Conservation (phyloP, 2,797 vertebrate genomes). For the Mus spretus region DNA sequence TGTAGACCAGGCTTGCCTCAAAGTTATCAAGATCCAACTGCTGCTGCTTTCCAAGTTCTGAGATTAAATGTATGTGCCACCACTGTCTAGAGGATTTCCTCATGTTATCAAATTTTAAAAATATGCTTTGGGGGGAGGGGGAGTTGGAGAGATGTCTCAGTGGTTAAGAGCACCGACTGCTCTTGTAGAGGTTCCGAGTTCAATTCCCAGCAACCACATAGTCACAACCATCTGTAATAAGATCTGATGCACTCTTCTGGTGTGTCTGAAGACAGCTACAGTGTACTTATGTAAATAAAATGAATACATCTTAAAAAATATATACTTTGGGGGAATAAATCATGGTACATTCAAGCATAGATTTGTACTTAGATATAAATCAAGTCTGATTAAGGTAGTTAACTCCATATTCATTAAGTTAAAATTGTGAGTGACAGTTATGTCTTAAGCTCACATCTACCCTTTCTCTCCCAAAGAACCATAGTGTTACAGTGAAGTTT, state of each 20-base stretch:
- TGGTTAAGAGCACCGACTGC: too few species aligned
- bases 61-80: background rate
- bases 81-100: background rate
- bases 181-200: too few species aligned
- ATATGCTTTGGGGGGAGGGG: background rate
- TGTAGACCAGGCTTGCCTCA: background rate
- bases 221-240: too few species aligned
- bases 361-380: constrained; percentile 23
- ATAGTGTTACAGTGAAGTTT: background rate
- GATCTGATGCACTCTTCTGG: too few species aligned
- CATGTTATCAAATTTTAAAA: constrained; percentile 38
- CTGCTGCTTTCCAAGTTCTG: background rate
- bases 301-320: too few species aligned
- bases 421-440: background rate
- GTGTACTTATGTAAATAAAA: too few species aligned
- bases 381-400: background rate
- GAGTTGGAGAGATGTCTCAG: too few species aligned
- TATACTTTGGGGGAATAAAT: background rate
- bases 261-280: too few species aligned
- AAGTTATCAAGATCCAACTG: background rate
- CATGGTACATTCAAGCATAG: background rate
- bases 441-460: background rate
- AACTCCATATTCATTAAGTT: background rate
- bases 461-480: background rate
- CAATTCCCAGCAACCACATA: too few species aligned